Evolutionary conservation across 2,888 invertebrate species (phyloP), one percentile per base, ranked within the genome.

Genomic region (Neoitamus cyanurus): DNA sequence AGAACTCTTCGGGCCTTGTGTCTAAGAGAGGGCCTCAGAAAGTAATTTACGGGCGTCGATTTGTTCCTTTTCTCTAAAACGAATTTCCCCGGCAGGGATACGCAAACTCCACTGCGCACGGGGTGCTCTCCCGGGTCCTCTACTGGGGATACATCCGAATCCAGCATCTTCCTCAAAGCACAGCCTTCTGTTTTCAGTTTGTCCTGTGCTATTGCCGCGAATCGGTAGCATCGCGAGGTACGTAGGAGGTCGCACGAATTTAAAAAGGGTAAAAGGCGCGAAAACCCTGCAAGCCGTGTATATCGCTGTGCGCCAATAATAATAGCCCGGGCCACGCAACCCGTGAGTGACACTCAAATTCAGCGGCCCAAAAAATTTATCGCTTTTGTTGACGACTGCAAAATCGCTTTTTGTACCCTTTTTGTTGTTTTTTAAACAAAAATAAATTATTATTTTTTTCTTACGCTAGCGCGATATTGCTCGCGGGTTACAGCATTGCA

Each of bases 81-180:
- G 68, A 25, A 30, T 28, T 82, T 82, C 36, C 82, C 68, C 25
- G 31, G 20, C 68, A 11, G 25, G 42, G 68, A 37, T 82, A 82
- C 82, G 69, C 82, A 82, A 69, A 82, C 82, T 69, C 68, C 69
- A 37, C 68, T 82, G 82, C 82, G 82, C 82, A 69, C 82, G 6
- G 69, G 68, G 30, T 82, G 13, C 69, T 25, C 82, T 82, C 42
- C 82, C 25, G 36, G 20, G 69, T 69, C 37, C 69, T 69, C 68
- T 6, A 20, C 31, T 82, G 37, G 48, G 37, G 69, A 68, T 82
- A 82, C 69, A 82, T 82, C 37, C 37, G 36, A 36, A 69, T 69
- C 82, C 68, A 69, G 68, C 69, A 69, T 69, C 46, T 37, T 25
- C 25, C 30, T 13, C 82, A 82, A 68, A 15, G 13, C 36, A 37